phyloP scores from a whole-genome alignment of 2,797 vertebrate genomes.

The Anas bahamensis region DNA sequence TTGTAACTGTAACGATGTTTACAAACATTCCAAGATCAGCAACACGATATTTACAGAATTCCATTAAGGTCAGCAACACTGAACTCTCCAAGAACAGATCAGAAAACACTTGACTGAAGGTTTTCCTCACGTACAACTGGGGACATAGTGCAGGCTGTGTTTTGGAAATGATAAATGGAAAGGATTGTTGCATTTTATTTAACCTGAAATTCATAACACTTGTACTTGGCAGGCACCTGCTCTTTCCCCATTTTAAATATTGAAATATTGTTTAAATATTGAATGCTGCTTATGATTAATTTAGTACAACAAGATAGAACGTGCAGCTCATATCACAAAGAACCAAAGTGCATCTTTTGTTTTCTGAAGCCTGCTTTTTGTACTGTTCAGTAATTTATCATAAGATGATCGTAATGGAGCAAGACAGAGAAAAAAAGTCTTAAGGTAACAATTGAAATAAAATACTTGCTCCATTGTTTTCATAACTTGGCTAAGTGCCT shows the following conservation, averaged over 20 bases:
- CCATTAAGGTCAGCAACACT: not conserved
- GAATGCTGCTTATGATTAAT: slow-evolving; percentile 10
- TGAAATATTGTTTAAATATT: not conserved
- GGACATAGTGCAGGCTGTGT: not conserved
- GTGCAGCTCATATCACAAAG: not conserved
- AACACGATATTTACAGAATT: not conserved
- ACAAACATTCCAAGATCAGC: not conserved
- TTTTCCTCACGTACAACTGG: not conserved
- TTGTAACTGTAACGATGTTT: not conserved
- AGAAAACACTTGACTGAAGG: not conserved
- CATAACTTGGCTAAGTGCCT: not conserved
- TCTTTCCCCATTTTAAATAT: not conserved
- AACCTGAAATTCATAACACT: not conserved
- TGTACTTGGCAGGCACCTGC: not conserved
- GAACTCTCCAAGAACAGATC: not conserved
- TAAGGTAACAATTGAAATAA: not conserved
- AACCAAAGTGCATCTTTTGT: not conserved
- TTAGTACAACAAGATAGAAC: slow-evolving; percentile 27
- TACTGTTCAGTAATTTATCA: slow-evolving; percentile 20
- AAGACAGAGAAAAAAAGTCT: not conserved
- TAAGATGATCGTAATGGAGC: not conserved
- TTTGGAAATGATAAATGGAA: not conserved
- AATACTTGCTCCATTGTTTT: not conserved
- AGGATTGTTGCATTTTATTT: slow-evolving; percentile 5
- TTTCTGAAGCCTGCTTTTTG: not conserved